Evolutionary conservation across 92 coral and sea anemone genomes (phyloP).

Genomic region (Chrysogorgia sp.): DNA sequence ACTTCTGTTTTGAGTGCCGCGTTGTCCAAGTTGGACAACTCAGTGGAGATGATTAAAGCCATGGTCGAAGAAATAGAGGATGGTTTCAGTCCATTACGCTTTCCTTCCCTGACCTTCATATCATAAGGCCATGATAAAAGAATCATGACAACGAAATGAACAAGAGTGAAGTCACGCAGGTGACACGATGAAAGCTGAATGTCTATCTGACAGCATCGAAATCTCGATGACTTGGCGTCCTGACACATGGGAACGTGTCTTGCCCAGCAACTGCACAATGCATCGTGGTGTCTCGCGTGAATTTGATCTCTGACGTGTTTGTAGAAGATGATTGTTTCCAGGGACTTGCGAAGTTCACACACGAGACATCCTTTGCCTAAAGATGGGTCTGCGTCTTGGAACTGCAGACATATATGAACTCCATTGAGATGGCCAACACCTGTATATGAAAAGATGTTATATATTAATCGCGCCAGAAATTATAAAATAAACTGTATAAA

Average conservation of each 20-base stretch:
- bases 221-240: background rate
- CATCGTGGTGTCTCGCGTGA: background rate
- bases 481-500: no score
- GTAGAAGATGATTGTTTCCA: background rate
- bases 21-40: background rate
- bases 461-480: no score
- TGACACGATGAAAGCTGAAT: conserved; percentile 24
- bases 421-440: conserved; percentile 19
- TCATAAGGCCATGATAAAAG: conserved; percentile 35
- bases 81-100: background rate
- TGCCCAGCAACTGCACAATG: conserved; percentile 7
- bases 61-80: background rate
- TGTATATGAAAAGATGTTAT: background rate
- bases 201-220: background rate
- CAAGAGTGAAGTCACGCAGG: conserved; percentile 1
- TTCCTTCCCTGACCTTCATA: background rate
- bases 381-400: background rate
- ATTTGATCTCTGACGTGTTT: background rate
- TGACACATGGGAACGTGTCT: background rate
- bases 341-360: conserved; percentile 7
- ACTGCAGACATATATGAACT: conserved; percentile 6
- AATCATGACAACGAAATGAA: conserved; percentile 9
- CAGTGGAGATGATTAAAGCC: background rate
- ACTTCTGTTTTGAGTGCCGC: conserved; percentile 22
- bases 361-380: conserved; percentile 12